phyloP scores from a whole-genome alignment of 2,888 invertebrate species.

The Eupithecia subfuscata region DNA sequence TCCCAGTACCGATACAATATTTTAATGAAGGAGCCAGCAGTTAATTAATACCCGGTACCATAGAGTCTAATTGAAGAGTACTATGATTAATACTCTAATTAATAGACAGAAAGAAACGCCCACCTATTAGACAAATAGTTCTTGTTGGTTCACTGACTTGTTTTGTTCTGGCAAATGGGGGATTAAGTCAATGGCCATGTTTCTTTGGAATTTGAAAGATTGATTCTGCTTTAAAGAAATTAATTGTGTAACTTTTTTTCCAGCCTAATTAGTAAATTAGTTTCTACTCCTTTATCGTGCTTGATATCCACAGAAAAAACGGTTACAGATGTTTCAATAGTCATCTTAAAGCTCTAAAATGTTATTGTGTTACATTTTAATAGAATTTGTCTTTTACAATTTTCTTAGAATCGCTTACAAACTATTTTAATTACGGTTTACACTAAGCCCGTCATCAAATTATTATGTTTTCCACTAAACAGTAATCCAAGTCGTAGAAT shows the following conservation, averaged over 20 bases:
- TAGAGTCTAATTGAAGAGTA: slow-evolving; percentile 36
- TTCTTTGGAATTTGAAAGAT: slow-evolving; percentile 15
- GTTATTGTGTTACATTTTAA: background rate
- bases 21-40: slow-evolving; percentile 26
- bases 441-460: slow-evolving; percentile 3
- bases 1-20: slow-evolving; percentile 27
- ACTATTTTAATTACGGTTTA: slow-evolving; percentile 1
- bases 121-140: slow-evolving; percentile 42
- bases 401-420: background rate
- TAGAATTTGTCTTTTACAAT: background rate
- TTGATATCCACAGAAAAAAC: background rate
- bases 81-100: slow-evolving; percentile 47
- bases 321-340: background rate
- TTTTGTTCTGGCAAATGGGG: slow-evolving; percentile 29
- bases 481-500: slow-evolving; percentile 9
- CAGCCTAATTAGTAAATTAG: background rate
- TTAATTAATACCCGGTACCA: slow-evolving; percentile 36
- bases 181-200: slow-evolving; percentile 25
- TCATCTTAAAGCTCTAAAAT: background rate
- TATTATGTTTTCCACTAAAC: slow-evolving; percentile 11
- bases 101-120: slow-evolving; percentile 41
- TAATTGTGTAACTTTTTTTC: background rate
- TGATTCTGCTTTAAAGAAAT: slow-evolving; percentile 6
- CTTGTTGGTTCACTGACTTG: slow-evolving; percentile 33
- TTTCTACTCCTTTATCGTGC: background rate